phyloP scores from a whole-genome alignment of 2,113 vertebrate genomes.

The Sebastes schlegelii region DNA sequence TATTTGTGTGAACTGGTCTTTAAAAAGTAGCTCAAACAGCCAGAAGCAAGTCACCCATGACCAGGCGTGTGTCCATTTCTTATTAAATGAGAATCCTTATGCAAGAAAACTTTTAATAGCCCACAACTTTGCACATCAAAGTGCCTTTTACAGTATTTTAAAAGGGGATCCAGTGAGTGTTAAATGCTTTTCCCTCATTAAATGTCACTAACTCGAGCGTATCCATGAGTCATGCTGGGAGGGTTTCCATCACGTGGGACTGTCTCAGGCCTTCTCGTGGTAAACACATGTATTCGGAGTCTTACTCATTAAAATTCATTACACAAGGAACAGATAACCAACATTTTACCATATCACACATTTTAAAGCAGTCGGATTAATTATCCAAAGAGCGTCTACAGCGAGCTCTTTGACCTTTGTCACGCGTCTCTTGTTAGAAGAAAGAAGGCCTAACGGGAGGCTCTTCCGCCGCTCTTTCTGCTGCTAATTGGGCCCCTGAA shows the following conservation, averaged over 20 bases:
- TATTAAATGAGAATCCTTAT: conserved; percentile 34
- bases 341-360: conserved; percentile 5
- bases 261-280: neutral
- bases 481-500: conserved; percentile 60
- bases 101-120: conserved; percentile 49
- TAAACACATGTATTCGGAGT: conserved; percentile 25
- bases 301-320: conserved; percentile 42
- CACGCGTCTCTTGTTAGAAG: conserved; percentile 24
- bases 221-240: conserved; percentile 49
- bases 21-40: neutral
- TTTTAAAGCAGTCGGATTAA: conserved; percentile 38
- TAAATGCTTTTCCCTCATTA: conserved; percentile 54
- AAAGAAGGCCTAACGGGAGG: neutral
- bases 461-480: neutral
- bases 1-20: conserved; percentile 1
- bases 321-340: conserved; percentile 2
- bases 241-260: conserved; percentile 43
- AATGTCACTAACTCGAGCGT: conserved; percentile 47
- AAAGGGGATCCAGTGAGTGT: conserved; percentile 37
- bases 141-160: conserved; percentile 34
- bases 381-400: conserved; percentile 23
- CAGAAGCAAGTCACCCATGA: conserved; percentile 5
- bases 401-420: conserved; percentile 42
- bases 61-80: conserved; percentile 29
- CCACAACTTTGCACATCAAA: conserved; percentile 46